Percentiles rank a stretch among this genome's conserved stretches.
Evolutionary conservation across 2,888 invertebrate genomes (phyloP).

Genomic region (Dicyrtoma fusca): DNA sequence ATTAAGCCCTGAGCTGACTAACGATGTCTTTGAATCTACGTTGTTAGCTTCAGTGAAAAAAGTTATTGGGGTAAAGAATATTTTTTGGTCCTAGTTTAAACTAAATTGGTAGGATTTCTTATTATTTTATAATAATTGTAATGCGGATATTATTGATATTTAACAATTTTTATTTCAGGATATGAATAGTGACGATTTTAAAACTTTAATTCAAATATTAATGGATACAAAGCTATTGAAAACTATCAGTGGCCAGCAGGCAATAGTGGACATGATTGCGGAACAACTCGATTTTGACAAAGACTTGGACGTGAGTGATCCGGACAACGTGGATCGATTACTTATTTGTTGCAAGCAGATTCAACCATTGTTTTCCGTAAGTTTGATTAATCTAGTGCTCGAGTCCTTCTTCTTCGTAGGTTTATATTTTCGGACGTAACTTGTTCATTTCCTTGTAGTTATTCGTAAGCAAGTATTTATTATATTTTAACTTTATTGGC

Average conservation of each 20-base stretch:
- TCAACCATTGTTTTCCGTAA: constrained; percentile 85
- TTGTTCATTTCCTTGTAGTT: too few relatives aligned
- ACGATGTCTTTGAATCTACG: constrained; percentile 82
- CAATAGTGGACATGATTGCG: constrained; percentile 80
- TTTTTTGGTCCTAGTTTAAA: background rate
- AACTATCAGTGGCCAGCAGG: constrained; percentile 81
- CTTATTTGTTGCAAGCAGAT: constrained; percentile 85
- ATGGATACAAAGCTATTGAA: constrained; percentile 79
- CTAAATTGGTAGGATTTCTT: background rate
- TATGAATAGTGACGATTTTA: constrained; percentile 89
- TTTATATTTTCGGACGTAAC: too few relatives aligned
- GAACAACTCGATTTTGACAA: constrained; percentile 81
- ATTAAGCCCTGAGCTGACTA: constrained; percentile 75
- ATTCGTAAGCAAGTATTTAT: too few relatives aligned
- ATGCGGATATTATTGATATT: constrained; percentile 17
- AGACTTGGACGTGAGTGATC: constrained; percentile 61
- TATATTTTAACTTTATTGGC: too few relatives aligned
- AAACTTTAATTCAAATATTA: constrained; percentile 82
- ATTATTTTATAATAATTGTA: background rate
- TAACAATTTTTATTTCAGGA: constrained; percentile 64
- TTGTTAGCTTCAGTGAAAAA: constrained; percentile 83
- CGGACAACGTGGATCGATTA: constrained; percentile 69
- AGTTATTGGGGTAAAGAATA: constrained; percentile 70
- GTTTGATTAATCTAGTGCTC: constrained; percentile 59
- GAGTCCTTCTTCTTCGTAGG: background rate